These are phyloP conservation scores for Epinotia brunnichana DNA, from an alignment of 2,888 invertebrate species.

Conservation along the genomic window DNA sequence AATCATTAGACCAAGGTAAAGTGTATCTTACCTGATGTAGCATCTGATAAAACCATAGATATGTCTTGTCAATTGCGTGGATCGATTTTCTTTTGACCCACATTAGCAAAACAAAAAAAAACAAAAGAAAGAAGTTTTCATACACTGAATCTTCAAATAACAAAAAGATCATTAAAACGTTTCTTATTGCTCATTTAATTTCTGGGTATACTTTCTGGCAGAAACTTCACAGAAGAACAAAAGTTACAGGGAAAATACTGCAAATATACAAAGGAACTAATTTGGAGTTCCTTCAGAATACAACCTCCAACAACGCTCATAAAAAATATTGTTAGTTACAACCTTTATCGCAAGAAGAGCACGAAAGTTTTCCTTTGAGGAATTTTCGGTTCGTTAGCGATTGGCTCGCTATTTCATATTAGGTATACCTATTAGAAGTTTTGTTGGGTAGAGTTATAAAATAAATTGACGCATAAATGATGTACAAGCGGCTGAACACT, in stretches of 20 bases:
- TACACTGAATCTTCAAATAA: not conserved
- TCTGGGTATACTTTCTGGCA: not conserved
- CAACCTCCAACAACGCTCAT: not conserved
- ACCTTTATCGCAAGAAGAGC: not conserved
- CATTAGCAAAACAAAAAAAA: not conserved
- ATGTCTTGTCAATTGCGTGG: too few species aligned
- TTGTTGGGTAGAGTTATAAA: constrained; percentile 10
- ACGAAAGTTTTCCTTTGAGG: constrained; percentile 25
- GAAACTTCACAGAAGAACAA: not conserved
- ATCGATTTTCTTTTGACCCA: too few species aligned
- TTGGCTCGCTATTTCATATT: constrained; percentile 12
- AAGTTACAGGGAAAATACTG: constrained; percentile 6
- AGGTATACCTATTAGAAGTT: not conserved
- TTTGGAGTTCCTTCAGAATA: constrained; percentile 14
- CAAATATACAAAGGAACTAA: constrained; percentile 8
- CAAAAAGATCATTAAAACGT: not conserved
- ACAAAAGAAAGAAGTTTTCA: too few species aligned
- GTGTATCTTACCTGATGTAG: too few species aligned
- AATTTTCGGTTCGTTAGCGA: constrained; percentile 26
- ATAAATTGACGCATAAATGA: not conserved
- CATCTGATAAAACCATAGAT: too few species aligned
- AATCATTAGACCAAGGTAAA: too few species aligned
- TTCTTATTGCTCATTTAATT: not conserved
- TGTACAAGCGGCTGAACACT: too few species aligned
- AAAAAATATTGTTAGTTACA: not conserved